A percentile compares a stretch with the other conserved stretches of the same genome.
phyloP scores from a whole-genome alignment of 2,797 vertebrate genomes.

The Taeniopygia guttata region DNA sequence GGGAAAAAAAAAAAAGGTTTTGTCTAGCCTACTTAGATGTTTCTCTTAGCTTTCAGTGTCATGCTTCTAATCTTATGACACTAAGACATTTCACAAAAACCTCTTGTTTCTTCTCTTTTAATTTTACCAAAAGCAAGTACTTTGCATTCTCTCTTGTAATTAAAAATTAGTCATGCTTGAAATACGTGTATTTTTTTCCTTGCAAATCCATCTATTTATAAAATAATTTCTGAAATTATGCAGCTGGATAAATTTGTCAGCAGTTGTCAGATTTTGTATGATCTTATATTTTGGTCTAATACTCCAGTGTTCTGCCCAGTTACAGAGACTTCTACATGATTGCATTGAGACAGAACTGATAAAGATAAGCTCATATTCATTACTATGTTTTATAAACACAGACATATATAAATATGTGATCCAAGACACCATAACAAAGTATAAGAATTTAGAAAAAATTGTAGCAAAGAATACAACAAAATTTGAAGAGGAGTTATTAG shows the following conservation, averaged over 20 bases:
- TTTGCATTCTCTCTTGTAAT: conserved; percentile 14
- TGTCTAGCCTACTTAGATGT: conserved; percentile 33
- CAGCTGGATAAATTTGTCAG: background rate
- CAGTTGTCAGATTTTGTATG: background rate
- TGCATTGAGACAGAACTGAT: background rate
- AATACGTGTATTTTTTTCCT: background rate
- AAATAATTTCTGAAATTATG: conserved; percentile 25
- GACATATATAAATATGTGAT: background rate
- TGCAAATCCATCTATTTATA: conserved; percentile 31
- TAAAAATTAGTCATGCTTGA: conserved; percentile 37
- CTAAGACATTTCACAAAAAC: conserved; percentile 3
- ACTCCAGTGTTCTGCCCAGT: background rate
- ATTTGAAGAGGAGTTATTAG: background rate
- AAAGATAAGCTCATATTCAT: background rate
- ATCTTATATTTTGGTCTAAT: background rate
- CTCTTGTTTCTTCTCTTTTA: conserved; percentile 17
- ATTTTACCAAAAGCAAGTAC: conserved; percentile 18
- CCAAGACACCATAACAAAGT: background rate
- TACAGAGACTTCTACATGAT: background rate
- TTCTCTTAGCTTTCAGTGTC: conserved; percentile 34
- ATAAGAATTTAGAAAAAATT: background rate
- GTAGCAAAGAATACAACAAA: background rate
- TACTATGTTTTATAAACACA: background rate
- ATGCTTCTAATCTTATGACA: conserved; percentile 4
- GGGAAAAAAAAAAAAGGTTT: background rate